Percentiles rank a stretch among this genome's conserved stretches.
Conservation (phyloP, 2,113 vertebrate species). For the Amazona guildingii region DNA sequence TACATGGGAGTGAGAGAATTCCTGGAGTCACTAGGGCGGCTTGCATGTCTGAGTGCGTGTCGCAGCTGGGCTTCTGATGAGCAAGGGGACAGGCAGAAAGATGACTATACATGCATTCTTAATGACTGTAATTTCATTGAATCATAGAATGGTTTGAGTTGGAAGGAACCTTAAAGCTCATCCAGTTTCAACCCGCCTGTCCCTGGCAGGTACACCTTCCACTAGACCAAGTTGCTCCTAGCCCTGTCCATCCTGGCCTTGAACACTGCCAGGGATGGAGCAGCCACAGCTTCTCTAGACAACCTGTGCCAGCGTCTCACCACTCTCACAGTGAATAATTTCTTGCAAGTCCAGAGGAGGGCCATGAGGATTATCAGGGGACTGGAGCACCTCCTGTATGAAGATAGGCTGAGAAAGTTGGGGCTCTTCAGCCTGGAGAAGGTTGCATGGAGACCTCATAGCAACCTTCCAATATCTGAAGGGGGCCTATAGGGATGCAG, state of each 20-base stretch:
- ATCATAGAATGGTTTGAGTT: background rate
- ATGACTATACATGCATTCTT: background rate
- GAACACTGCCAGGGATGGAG: too few relatives aligned
- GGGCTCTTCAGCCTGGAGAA: too few relatives aligned
- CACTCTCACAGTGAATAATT: background rate
- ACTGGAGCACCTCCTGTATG: too few relatives aligned
- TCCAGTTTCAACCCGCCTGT: background rate
- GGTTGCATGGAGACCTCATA: too few relatives aligned
- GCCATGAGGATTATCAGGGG: too few relatives aligned
- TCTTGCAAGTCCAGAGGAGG: too few relatives aligned
- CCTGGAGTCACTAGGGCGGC: background rate
- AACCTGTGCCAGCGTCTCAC: background rate
- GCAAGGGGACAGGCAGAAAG: background rate
- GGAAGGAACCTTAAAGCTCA: background rate
- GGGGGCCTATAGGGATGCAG: too few relatives aligned
- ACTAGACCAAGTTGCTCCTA: background rate
- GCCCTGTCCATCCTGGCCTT: rapidly evolving
- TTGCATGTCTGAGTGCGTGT: background rate
- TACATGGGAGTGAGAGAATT: background rate
- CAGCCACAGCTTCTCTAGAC: background rate
- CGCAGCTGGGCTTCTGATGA: rapidly evolving
- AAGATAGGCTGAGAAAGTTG: too few relatives aligned
- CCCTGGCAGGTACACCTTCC: background rate
- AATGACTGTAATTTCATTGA: background rate
- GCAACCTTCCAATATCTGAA: too few relatives aligned